Evolutionary conservation across 2,113 vertebrate species (phyloP).

Genomic region (Apodemus sylvaticus): DNA sequence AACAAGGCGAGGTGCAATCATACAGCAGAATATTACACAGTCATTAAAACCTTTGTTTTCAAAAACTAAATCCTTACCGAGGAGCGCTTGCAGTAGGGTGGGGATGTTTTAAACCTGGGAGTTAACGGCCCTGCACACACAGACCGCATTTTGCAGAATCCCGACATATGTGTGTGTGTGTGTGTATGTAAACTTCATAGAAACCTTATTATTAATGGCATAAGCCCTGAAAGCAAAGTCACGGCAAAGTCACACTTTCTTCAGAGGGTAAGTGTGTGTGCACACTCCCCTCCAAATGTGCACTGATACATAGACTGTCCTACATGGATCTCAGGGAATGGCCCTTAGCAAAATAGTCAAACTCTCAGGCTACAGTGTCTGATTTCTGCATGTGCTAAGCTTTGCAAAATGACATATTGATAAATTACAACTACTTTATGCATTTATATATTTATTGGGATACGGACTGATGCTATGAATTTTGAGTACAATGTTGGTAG

Average conservation of each 20-base stretch:
- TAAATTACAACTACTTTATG: background rate
- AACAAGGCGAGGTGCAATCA: background rate
- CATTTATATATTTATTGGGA: background rate
- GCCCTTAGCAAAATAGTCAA: background rate
- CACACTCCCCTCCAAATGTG: background rate
- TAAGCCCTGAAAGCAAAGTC: background rate
- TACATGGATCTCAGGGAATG: background rate
- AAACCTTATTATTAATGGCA: slow-evolving; percentile 1
- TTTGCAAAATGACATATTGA: background rate
- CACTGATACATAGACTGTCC: background rate
- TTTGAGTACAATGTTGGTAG: background rate
- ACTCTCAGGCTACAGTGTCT: background rate
- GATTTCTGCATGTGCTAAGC: background rate
- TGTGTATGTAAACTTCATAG: background rate
- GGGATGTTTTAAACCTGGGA: background rate
- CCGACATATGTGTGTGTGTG: no score
- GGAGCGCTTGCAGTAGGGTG: background rate
- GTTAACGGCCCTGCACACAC: background rate
- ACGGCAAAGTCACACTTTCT: background rate
- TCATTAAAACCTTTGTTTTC: slow-evolving; percentile 5
- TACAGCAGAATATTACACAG: slow-evolving; percentile 20
- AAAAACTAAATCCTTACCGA: background rate
- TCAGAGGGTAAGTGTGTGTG: background rate
- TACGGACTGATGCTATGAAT: background rate
- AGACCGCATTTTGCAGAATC: background rate